Conservation (phyloP, 23 tunicate species). For the Clavelina lepadiformis region DNA sequence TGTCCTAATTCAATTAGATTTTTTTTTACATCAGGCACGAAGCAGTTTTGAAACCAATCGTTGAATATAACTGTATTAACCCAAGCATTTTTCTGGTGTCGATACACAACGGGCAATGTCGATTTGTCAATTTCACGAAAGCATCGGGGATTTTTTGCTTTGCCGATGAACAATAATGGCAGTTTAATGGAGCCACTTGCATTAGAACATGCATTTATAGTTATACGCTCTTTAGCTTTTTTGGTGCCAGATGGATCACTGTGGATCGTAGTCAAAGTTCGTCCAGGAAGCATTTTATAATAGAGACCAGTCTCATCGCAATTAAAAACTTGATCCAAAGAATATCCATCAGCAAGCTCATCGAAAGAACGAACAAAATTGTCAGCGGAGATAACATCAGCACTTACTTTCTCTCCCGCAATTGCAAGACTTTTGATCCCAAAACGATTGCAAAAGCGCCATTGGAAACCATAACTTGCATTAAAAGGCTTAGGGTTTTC, state of each 20-base stretch:
- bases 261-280: slow-evolving; percentile 7
- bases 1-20: slow-evolving; percentile 5
- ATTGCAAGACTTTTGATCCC: slow-evolving; percentile 8
- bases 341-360: slow-evolving; percentile 1
- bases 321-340: slow-evolving; percentile 8
- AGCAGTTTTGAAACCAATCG: slow-evolving; percentile 20
- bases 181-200: slow-evolving; percentile 21
- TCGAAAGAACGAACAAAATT: background rate
- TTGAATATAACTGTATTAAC: slow-evolving; percentile 9
- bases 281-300: slow-evolving; percentile 12
- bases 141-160: slow-evolving; percentile 23
- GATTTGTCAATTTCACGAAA: slow-evolving; percentile 7
- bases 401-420: slow-evolving; percentile 2
- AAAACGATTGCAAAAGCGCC: slow-evolving; percentile 15
- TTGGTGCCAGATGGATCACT: slow-evolving; percentile 5
- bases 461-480: slow-evolving; percentile 12
- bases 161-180: slow-evolving; percentile 26
- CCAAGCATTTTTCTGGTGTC: background rate
- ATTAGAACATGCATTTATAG: slow-evolving; percentile 14
- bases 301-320: slow-evolving; percentile 18
- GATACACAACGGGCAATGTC: slow-evolving; percentile 16
- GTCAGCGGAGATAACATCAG: background rate
- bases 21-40: slow-evolving; percentile 13
- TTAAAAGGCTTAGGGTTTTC: slow-evolving; percentile 11
- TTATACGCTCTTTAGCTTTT: slow-evolving; percentile 8